A percentile compares a stretch with the other conserved stretches of the same genome.
Evolutionary conservation across 1,140 invertebrate species (phyloP).

Genomic region (Drosophila tropicalis): DNA sequence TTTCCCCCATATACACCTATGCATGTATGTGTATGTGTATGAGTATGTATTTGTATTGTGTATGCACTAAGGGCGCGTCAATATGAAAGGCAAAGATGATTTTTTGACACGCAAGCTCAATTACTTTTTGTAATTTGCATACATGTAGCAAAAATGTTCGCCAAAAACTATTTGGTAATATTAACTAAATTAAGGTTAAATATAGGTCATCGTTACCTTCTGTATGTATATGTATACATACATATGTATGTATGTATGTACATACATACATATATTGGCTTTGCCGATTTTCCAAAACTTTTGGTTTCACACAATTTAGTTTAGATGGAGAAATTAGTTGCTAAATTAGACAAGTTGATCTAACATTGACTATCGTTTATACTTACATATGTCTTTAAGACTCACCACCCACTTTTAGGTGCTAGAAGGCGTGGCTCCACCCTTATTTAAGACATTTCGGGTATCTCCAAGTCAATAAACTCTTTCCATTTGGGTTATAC

Average conservation of each 20-base stretch:
- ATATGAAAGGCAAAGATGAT: constrained; percentile 34
- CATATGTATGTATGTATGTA: too few relatives aligned
- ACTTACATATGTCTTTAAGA: too few relatives aligned
- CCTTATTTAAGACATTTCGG: neutral
- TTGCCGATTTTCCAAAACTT: too few relatives aligned
- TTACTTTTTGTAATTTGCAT: constrained; percentile 16
- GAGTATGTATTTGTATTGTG: neutral
- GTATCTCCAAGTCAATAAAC: neutral
- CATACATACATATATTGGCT: too few relatives aligned
- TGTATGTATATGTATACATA: neutral
- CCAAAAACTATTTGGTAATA: constrained; percentile 4
- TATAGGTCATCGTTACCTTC: neutral
- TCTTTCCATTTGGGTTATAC: neutral
- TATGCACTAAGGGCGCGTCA: constrained; percentile 34
- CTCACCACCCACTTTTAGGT: too few relatives aligned
- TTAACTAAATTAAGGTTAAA: constrained; percentile 1
- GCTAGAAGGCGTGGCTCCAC: too few relatives aligned
- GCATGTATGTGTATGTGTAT: neutral
- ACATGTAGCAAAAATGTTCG: neutral
- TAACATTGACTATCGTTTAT: too few relatives aligned
- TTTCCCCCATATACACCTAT: constrained; percentile 1
- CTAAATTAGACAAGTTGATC: neutral
- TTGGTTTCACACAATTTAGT: too few relatives aligned
- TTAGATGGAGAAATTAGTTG: too few relatives aligned
- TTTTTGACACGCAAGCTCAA: constrained; percentile 50